phyloP scores from a whole-genome alignment of 2,113 vertebrate genomes.

The Rhinolophus sinicus region DNA sequence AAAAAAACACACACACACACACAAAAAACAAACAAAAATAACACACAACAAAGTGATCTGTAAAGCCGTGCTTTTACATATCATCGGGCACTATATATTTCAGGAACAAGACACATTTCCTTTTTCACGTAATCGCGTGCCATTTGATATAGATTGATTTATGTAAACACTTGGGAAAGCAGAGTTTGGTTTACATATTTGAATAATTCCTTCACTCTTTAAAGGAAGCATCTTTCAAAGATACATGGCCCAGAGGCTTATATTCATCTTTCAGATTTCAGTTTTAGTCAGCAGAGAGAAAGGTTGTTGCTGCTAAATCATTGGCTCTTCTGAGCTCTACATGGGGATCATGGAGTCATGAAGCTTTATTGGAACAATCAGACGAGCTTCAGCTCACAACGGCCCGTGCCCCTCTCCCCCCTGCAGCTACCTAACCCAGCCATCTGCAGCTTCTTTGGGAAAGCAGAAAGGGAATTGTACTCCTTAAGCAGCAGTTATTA shows the following conservation, averaged over 20 bases:
- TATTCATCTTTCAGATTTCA: constrained; percentile 55
- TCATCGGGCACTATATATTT: neutral
- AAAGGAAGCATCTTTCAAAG: constrained; percentile 41
- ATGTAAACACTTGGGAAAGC: constrained; percentile 19
- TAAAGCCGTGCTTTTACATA: neutral
- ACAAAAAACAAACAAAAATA: no score
- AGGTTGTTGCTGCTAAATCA: constrained; percentile 26
- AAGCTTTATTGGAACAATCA: neutral
- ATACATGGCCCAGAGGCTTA: neutral
- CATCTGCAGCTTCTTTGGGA: neutral
- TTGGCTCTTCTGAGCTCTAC: neutral
- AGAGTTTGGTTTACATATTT: constrained; percentile 47
- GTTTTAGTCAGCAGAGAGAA: constrained; percentile 56
- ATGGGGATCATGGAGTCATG: neutral
- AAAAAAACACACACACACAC: no score
- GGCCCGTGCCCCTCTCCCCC: fast-evolving
- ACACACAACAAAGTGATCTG: neutral
- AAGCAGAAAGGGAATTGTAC: neutral
- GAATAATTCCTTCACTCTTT: constrained; percentile 60
- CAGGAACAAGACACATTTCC: neutral
- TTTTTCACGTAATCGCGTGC: neutral
- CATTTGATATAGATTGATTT: constrained; percentile 40
- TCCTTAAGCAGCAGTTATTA: neutral
- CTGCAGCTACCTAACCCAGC: no score
- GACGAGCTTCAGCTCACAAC: neutral